Evolutionary conservation across 2,113 vertebrate species (phyloP).

Genomic region (Myodes glareolus): DNA sequence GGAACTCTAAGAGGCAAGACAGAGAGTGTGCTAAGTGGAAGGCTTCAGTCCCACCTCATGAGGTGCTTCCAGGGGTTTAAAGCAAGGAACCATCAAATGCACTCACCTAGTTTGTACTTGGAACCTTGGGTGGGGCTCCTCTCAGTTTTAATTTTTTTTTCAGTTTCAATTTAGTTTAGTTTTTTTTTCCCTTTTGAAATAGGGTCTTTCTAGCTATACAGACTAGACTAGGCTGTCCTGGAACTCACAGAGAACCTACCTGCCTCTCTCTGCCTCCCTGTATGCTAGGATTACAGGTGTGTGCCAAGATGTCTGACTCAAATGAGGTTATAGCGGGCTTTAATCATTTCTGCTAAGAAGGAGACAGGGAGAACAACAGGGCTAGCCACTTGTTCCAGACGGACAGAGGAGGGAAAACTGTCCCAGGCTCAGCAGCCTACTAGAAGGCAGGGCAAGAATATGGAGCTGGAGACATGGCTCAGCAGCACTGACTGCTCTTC

Average conservation of each 20-base stretch:
- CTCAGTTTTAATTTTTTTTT: not conserved
- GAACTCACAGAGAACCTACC: not conserved
- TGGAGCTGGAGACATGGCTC: no score
- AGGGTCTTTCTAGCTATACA: not conserved
- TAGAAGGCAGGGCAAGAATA: accelerated
- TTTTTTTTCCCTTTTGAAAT: not conserved
- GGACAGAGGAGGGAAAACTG: accelerated
- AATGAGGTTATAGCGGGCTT: not conserved
- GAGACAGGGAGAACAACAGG: not conserved
- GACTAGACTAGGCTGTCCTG: not conserved
- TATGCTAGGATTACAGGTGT: not conserved
- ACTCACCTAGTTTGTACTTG: accelerated
- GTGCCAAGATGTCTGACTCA: not conserved
- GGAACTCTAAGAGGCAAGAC: not conserved
- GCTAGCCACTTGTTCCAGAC: not conserved
- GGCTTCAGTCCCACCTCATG: not conserved
- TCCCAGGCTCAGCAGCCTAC: not conserved
- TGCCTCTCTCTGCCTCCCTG: not conserved
- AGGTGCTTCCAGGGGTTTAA: not conserved
- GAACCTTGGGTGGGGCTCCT: not conserved
- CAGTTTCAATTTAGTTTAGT: not conserved
- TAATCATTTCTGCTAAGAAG: no score
- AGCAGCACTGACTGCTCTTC: no score
- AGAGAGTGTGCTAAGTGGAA: accelerated
- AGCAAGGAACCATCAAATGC: not conserved